Evolutionary conservation across 2,888 invertebrate species (phyloP), one percentile per base, ranked within the genome.

Genomic region (Eurois occulta): DNA sequence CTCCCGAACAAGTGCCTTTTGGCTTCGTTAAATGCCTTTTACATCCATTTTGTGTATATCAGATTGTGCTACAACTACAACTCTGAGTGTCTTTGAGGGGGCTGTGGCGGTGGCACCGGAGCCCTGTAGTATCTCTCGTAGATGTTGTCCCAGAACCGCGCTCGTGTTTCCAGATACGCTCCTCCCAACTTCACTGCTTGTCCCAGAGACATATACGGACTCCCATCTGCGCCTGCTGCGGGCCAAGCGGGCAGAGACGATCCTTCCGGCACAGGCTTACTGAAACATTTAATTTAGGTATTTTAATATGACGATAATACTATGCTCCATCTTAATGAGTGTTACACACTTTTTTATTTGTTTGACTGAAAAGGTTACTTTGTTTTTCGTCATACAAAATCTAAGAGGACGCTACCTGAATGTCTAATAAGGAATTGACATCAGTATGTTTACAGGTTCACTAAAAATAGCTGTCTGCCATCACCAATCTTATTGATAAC

Each of bases 131-230:
- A 86, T 62, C 79, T 87, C 13, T 89, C 83, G 71, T 94, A 94
- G n/a, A 94, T 89, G 2, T 83, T 75, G 38, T 93, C 91, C 94
- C 94, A 94, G 77, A 94, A 90, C 1, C 58, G 69, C 6, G 84
- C 83, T 5, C 92, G 87, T 35, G 90, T 79, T 38, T 87, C 82
- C 43, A 92, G 52, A 55, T 91, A 80, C 2, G 83, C 75, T 3
- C 87, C 88, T 6, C 80, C 77, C 32, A 94, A 77, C 68, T 90
- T 83, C 18, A 92, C 66, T 18, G 77, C 66, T 7, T 78, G 67
- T 18, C 90, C 90, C 8, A 94, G 75, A 0, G 90, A 90, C 92
- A 93, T 92, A 74, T 91, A 85, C 0, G 93, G 93, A 5, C 90
- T 86, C 32, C 89, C 67, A 21, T 88, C 71, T 0, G 72, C 80